Percentiles rank a stretch among this genome's conserved stretches.
phyloP scores from a whole-genome alignment of 2,888 invertebrate species.

The Neelides folsomi region DNA sequence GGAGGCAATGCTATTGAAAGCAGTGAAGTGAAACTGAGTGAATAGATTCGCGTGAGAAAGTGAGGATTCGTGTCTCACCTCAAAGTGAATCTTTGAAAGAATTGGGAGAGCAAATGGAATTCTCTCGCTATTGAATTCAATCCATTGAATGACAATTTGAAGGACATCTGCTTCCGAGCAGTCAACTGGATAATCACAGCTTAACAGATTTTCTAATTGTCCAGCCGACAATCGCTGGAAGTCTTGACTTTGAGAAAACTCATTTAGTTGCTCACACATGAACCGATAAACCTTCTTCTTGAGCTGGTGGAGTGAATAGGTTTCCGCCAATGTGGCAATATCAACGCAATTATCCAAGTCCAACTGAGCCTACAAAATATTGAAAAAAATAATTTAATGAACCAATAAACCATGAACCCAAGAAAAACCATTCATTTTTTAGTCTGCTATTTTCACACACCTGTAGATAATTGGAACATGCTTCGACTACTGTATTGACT shows the following conservation, averaged over 20 bases:
- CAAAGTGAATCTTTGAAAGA: conserved; percentile 26
- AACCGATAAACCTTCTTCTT: conserved; percentile 50
- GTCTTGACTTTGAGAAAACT: conserved; percentile 48
- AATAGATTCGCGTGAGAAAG: background rate
- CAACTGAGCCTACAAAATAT: conserved; percentile 45
- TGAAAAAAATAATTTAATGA: conserved; percentile 1
- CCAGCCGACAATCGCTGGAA: conserved; percentile 48
- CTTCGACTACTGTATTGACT: conserved; percentile 51
- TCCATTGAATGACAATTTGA: conserved; percentile 48
- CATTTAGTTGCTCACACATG: conserved; percentile 50
- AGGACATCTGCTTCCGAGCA: conserved; percentile 50
- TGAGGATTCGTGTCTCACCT: conserved; percentile 12
- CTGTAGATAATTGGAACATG: conserved; percentile 51
- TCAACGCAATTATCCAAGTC: conserved; percentile 59
- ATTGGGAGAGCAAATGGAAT: conserved; percentile 19
- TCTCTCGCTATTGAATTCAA: conserved; percentile 40
- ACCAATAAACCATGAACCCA: no score
- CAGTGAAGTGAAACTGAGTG: no score
- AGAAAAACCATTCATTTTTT: background rate
- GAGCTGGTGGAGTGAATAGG: conserved; percentile 49
- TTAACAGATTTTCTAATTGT: conserved; percentile 50
- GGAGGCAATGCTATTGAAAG: no score
- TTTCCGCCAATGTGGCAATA: conserved; percentile 54
- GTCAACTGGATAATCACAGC: conserved; percentile 55
- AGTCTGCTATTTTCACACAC: conserved; percentile 28